Base-by-base conservation (phyloP, 2,113 vertebrate genomes). In the Machaerirhynchus nigripectus region DNA sequence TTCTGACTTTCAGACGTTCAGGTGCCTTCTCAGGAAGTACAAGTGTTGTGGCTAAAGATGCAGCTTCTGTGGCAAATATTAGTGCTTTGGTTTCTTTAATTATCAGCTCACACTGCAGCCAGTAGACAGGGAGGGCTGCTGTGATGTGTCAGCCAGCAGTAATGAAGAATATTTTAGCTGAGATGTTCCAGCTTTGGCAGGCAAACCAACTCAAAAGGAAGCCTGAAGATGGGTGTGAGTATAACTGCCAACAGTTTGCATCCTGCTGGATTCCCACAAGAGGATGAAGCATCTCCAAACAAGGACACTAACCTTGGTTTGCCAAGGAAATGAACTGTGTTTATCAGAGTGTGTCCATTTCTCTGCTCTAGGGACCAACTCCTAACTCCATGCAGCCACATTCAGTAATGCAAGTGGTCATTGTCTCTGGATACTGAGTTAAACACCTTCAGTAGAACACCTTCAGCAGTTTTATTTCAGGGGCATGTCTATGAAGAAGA, bases 401-500 rank as follows among this genome's bases (percentile, higher is more conserved):
- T 61, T 74, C 13, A 49, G 24, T 65, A 84, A 37, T 39, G 55
- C 21, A 67, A 94, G 19, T 27, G 61, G 7, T 49, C 30, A 47
- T 47, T 1, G 0, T 40, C 19, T 87, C 15, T 53, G 52, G 9
- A 31, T 40, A 37, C 0, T 31, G 18, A 31, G 10, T 44, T 63
- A 71, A 88, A n/a, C 55, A 42, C 13, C 61, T 73, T 60, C 60
- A 88, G 16, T 19, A 71, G 60, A 78, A 70, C 31, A 61, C 19
- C 24, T 67, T 1, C 0, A 39, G 15, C 6, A 53, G 46, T 47
- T 92, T 82, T 75, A 49, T 88, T 88, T 82, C 16, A 39, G 50
- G 16, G 37, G 11, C 11, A 39, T 69, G 46, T 35, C 24, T 70
- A 31, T 7, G 47, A 6, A 61, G 22, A 12, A 81, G 31, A 47